Evolutionary conservation across 1,140 invertebrate genomes (phyloP).

Genomic region (Bombus impatiens): DNA sequence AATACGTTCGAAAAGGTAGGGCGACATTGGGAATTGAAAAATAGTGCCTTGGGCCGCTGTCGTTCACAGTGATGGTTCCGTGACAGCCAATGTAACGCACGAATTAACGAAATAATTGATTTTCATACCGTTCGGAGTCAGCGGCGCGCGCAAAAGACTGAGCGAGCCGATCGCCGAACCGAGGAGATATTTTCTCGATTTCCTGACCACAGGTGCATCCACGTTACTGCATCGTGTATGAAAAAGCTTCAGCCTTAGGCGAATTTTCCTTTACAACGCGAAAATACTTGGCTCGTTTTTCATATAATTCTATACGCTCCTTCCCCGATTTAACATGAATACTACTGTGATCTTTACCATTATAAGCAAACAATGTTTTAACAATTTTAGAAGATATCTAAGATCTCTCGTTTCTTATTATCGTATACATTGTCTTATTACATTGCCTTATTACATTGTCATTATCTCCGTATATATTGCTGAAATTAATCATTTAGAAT

Average conservation of each 20-base stretch:
- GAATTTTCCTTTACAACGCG: slow-evolving; percentile 25
- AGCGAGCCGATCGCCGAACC: slow-evolving; percentile 56
- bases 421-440: too few relatives aligned
- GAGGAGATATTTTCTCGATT: slow-evolving; percentile 68
- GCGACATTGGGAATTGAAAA: slow-evolving; percentile 80
- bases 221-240: slow-evolving; percentile 41
- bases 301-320: slow-evolving; percentile 26
- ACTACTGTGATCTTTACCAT: neutral
- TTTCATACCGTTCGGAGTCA: slow-evolving; percentile 71
- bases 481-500: too few relatives aligned
- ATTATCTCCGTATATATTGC: too few relatives aligned
- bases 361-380: neutral
- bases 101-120: slow-evolving; percentile 81
- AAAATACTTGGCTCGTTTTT: slow-evolving; percentile 3
- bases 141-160: slow-evolving; percentile 63
- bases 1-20: slow-evolving; percentile 71
- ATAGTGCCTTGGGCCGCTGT: slow-evolving; percentile 79
- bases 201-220: slow-evolving; percentile 54
- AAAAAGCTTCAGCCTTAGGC: slow-evolving; percentile 55
- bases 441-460: too few relatives aligned
- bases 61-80: slow-evolving; percentile 78
- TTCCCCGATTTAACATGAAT: neutral
- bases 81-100: slow-evolving; percentile 81
- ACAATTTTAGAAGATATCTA: neutral
- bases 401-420: too few relatives aligned